A percentile compares a stretch with the other conserved stretches of the same genome.
These are phyloP conservation scores for Cabera pusaria DNA, from an alignment of 2,888 invertebrate species.

Conservation along the genomic window DNA sequence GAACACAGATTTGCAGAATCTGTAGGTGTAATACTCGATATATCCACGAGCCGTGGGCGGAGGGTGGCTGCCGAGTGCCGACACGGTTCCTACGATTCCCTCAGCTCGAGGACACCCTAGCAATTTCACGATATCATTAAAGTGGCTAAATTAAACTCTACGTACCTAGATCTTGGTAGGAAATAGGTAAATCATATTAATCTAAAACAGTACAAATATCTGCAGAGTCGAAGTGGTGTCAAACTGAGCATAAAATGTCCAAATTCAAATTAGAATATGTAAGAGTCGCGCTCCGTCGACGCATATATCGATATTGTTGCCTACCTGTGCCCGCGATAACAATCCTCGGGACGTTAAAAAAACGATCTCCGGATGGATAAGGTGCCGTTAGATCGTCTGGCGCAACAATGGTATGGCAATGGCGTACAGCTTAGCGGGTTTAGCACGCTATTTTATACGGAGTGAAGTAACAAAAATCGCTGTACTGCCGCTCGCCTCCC, in stretches of 20 bases:
- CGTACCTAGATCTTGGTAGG: no score
- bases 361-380: conserved; percentile 70
- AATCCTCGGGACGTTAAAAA: conserved; percentile 59
- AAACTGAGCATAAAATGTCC: conserved; percentile 3
- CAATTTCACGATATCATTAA: conserved; percentile 29
- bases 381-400: conserved; percentile 76
- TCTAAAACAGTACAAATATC: background rate
- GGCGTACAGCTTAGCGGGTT: conserved; percentile 60
- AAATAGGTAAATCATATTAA: conserved; percentile 13
- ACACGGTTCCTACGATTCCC: conserved; percentile 44
- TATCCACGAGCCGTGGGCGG: conserved; percentile 23
- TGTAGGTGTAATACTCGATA: conserved; percentile 21
- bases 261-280: conserved; percentile 28
- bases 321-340: conserved; percentile 56
- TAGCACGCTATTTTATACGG: conserved; percentile 47
- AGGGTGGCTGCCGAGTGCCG: conserved; percentile 29
- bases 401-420: conserved; percentile 58
- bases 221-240: conserved; percentile 4
- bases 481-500: conserved; percentile 46
- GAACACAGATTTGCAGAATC: conserved; percentile 21
- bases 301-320: conserved; percentile 24
- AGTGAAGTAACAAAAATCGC: conserved; percentile 58
- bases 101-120: conserved; percentile 29
- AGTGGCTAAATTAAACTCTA: conserved; percentile 24
- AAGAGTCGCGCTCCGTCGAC: conserved; percentile 19